Evolutionary conservation across 2,113 vertebrate species (phyloP), one percentile per base, ranked within the genome.

Genomic region (Cettia cetti): DNA sequence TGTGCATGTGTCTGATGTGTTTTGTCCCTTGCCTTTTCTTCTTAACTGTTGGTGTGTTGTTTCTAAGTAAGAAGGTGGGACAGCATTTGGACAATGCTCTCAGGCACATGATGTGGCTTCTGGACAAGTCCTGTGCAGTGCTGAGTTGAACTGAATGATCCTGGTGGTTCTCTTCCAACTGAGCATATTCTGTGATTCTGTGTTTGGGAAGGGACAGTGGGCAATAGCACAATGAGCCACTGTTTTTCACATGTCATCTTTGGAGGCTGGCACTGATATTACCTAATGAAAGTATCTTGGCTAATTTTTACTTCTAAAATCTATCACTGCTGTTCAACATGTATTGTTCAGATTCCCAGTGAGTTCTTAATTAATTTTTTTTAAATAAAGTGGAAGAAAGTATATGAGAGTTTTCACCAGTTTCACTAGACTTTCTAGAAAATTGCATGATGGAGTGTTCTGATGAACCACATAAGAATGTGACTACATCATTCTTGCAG

Each of bases 401-500:
- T 65, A 40, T 39, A 28, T 40, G 14, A 77, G 35, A 72, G 37
- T 37, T 92, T 92, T 86, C 39, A 64, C 9, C 23, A 56, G 26
- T 68, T 72, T 50, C 85, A 18, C 39, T 53, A 72, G 68, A 21
- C 40, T 63, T 86, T 56, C 39, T 83, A 90, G 44, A 80, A 89
- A 54, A 78, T 35, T 56, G 30, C 16, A 69, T 0, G 15, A 37
- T 61, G n/a, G n/a, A 56, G 19, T 64, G 40, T 57, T 92, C 56
- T 91, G 49, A 59, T 82, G 49, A 78, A 39, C 30, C 57, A 89
- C 53, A 18, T 90, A 82, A 90, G 22, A 90, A 79, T 52, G 27
- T 77, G 44, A 33, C 28, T 83, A 27, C 21, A 71, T 82, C 71
- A 54, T 95, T 31, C 8, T 79, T 95, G 33, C 97, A 99, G 99